Evolutionary conservation across 2,113 vertebrate genomes (phyloP), one percentile per base, ranked within the genome.

Genomic region (Alethe diademata): DNA sequence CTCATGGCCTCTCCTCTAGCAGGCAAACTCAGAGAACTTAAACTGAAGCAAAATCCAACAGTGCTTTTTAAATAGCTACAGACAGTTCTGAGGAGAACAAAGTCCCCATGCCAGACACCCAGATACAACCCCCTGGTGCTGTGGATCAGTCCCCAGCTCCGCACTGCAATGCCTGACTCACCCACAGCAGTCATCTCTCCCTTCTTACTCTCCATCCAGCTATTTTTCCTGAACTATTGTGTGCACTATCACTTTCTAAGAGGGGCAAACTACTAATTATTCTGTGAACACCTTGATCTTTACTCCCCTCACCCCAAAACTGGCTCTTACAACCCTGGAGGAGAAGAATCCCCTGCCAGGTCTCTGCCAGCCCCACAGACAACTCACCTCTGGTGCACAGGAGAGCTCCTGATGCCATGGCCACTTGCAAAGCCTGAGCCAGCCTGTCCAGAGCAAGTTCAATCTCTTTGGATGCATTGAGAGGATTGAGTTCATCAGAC

Each of bases 371-470:
- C 58, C 38, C 31, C 3, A 17, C 6, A 0, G 0, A 29, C 38
- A 74, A 50, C 98, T 81, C 91, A 99, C 99, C 99, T 98, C 99
- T 98, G 0, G 99, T 98, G 95, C 99, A 99, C 56, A 99, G 98
- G 79, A 99, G 96, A 0, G 99, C 99, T 74, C 99, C 99, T 0
- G 98, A 99, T 35, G 99, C 99, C 99, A 99, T 98, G 86, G 99
- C 98, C 74, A 99, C 99, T 70, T 99, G 99, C 96, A 99, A 86
- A 35, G 99, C 98, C 95, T 99, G 99, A 4, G 99, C 99, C 85
- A 99, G 98, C 60, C 99, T 98, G 97, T 99, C 99, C 51, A 99
- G 97, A 8, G 98, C 93, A 69, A 99, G 98, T 96, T 99, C 99
- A 9, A 98, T 98, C 89, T 98, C 98, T 72, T 98, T 98, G 80